These are phyloP conservation scores for Drosophila prosaltans DNA, from an alignment of 1,140 invertebrate genomes.

Conservation along the genomic window DNA sequence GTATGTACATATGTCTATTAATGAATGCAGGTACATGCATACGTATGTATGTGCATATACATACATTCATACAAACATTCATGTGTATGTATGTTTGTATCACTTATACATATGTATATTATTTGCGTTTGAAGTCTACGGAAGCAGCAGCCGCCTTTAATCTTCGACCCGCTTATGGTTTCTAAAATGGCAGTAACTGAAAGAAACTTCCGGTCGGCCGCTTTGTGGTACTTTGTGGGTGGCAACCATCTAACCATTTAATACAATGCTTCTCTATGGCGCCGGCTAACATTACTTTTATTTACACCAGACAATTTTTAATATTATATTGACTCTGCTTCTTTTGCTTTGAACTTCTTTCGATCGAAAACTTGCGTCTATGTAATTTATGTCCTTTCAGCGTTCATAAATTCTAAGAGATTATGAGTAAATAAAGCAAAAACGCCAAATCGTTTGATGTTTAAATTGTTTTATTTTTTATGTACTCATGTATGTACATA, in stretches of 20 bases:
- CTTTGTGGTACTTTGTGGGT: slow-evolving; percentile 60
- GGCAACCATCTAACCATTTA: slow-evolving; percentile 54
- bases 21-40: too few species aligned
- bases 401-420: slow-evolving; percentile 59
- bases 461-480: not conserved
- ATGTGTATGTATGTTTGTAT: not conserved
- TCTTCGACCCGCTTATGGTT: slow-evolving; percentile 46
- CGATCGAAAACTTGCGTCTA: slow-evolving; percentile 14
- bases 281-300: slow-evolving; percentile 43
- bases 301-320: slow-evolving; percentile 68
- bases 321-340: slow-evolving; percentile 64
- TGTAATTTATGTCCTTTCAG: slow-evolving; percentile 49
- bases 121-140: slow-evolving; percentile 58
- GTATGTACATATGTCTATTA: too few species aligned
- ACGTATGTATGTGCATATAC: not conserved
- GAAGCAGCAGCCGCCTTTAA: slow-evolving; percentile 63
- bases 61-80: not conserved
- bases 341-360: slow-evolving; percentile 61
- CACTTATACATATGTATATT: not conserved
- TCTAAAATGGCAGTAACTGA: slow-evolving; percentile 40
- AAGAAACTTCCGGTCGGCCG: slow-evolving; percentile 65
- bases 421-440: slow-evolving; percentile 61
- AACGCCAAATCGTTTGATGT: slow-evolving; percentile 55
- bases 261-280: slow-evolving; percentile 16
- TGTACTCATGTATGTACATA: too few species aligned